Base-by-base conservation (phyloP, 1,140 invertebrate genomes). In the Babylonia areolata region DNA sequence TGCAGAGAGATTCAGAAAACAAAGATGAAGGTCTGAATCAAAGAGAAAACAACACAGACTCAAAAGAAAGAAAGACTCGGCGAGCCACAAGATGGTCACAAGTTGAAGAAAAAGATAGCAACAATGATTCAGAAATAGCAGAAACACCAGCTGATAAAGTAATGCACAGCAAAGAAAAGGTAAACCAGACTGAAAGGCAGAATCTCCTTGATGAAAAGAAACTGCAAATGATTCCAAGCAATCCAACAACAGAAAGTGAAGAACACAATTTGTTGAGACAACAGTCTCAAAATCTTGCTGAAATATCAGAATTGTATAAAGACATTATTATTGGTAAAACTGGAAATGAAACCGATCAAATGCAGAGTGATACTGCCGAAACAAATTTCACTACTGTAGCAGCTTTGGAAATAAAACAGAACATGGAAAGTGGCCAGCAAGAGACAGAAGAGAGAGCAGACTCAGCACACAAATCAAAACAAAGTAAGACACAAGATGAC, bases 221-320 rank as follows among this genome's bases (percentile, higher is more conserved):
- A n/a, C 5, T 23, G 15, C 58, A 64, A 12, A n/a, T 5, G 15
- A 23, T 6, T 23, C 17, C 23, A 6, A 23, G 28, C 28, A 12
- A 64, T 5, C 23, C 58, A 12, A 12, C 5, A 23, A 64, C 28
- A 5, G 58, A 64, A 28, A 28, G 20, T 64, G 28, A 23, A 64
- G 28, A 64, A 23, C 58, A 64, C 17, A 64, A 5, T n/a, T 23
- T 64, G 12, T 23, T 6, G 28, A 23, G 28, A 12, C 28, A 23
- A 23, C 12, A 85, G 42, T 54, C 46, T 54, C 84, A 78, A 5
- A 46, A 28, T 54, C 42, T 35, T 39, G 42, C 42, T 28, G 73
- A 78, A 31, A 54, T 42, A 51, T 28, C 73, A 35, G 73, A 69
- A n/a, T 28, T 69, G 35, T 83, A 64, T 54, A 64, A 64, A 69